Evolutionary conservation across 2,888 invertebrate species (phyloP).

Genomic region (Callosobruchus maculatus): DNA sequence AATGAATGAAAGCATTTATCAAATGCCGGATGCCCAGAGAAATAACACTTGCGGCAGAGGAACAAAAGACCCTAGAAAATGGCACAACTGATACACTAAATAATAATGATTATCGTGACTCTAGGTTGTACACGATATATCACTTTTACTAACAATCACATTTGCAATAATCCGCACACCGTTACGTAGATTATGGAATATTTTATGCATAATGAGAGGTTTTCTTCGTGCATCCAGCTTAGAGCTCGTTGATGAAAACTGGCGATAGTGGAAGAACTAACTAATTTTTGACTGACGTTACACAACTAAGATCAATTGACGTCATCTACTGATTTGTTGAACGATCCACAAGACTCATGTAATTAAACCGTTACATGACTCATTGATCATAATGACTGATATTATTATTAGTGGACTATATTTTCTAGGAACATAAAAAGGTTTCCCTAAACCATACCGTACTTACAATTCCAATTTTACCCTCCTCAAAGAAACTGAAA

Average conservation of each 20-base stretch:
- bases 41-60: conserved; percentile 29
- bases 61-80: conserved; percentile 31
- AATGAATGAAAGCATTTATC: conserved; percentile 32
- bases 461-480: too few species aligned
- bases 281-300: too few species aligned
- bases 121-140: conserved; percentile 27
- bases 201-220: conserved; percentile 19
- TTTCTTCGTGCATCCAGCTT: neutral
- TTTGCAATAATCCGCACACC: conserved; percentile 6
- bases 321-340: too few species aligned
- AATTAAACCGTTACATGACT: too few species aligned
- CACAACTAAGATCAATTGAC: too few species aligned
- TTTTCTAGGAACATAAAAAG: too few species aligned
- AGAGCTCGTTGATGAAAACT: neutral
- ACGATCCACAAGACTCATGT: too few species aligned
- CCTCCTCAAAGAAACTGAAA: too few species aligned
- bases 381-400: too few species aligned
- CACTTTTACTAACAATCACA: conserved; percentile 31
- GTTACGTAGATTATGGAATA: conserved; percentile 26
- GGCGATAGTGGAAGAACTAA: too few species aligned
- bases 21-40: conserved; percentile 29
- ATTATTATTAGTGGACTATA: too few species aligned
- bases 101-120: conserved; percentile 33
- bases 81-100: conserved; percentile 35
- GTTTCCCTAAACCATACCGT: too few species aligned